Conservation (phyloP, 2,113 vertebrate species). For the Bos javanicus region DNA sequence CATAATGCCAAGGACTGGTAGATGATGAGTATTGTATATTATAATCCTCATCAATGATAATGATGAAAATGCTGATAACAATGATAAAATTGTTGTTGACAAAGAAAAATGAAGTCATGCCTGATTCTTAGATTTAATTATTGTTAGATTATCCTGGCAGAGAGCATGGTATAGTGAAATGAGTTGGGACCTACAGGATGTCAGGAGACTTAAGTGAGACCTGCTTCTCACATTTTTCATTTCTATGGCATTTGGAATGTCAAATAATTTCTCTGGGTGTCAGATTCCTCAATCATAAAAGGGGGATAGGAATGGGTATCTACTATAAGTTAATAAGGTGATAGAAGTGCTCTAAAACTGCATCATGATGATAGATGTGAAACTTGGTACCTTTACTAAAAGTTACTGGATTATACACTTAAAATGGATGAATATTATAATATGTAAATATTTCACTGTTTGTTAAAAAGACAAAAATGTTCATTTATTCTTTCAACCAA, state of each 20-base stretch:
- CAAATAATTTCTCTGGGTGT: not conserved
- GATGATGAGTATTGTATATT: not conserved
- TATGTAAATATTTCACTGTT: not conserved
- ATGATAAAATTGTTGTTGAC: not conserved
- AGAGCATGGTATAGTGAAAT: not conserved
- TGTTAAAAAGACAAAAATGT: not conserved
- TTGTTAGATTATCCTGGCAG: not conserved
- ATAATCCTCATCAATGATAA: not conserved
- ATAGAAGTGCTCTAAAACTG: not conserved
- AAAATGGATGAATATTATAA: not conserved
- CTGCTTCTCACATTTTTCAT: not conserved
- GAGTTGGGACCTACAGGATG: not conserved
- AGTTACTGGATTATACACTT: not conserved
- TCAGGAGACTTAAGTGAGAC: not conserved
- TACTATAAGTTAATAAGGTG: not conserved
- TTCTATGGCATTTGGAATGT: not conserved
- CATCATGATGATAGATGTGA: not conserved
- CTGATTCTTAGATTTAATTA: not conserved
- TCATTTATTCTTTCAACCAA: not conserved
- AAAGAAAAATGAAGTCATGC: not conserved
- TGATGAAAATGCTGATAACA: not conserved
- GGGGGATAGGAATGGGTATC: not conserved
- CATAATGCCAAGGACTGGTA: not conserved
- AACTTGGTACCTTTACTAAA: not conserved
- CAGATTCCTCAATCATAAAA: constrained; percentile 9